Percentiles rank a stretch among this genome's conserved stretches.
phyloP scores from a whole-genome alignment of 2,113 vertebrate species.

The Eptesicus fuscus region DNA sequence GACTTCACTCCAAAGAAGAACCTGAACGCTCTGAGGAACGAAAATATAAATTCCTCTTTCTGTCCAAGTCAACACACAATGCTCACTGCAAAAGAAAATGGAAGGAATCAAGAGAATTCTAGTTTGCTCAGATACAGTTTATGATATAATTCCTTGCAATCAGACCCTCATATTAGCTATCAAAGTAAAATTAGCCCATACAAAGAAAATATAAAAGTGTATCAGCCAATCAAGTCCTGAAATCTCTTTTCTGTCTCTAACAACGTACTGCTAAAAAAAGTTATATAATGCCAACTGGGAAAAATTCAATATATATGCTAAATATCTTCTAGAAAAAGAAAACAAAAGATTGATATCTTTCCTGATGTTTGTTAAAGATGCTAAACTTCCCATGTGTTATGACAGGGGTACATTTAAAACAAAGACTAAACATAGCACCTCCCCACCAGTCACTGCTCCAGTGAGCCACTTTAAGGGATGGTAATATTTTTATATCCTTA shows the following conservation, averaged over 20 bases:
- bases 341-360: neutral
- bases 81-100: slow-evolving; percentile 85
- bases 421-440: neutral
- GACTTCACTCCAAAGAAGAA: slow-evolving; percentile 96
- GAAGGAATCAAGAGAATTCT: neutral
- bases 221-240: neutral
- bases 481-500: neutral
- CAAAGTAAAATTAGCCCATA: neutral
- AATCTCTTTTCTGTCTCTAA: neutral
- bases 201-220: neutral
- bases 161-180: neutral
- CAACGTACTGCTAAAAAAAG: neutral
- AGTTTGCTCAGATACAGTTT: neutral
- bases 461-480: neutral
- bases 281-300: neutral
- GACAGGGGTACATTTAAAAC: slow-evolving; percentile 16
- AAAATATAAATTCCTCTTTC: slow-evolving; percentile 95
- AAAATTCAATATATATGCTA: neutral
- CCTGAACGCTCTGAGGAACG: slow-evolving; percentile 92
- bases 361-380: neutral
- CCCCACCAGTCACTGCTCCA: neutral
- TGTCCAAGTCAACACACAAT: slow-evolving; percentile 94
- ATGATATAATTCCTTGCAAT: slow-evolving; percentile 4
- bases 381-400: neutral
- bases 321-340: slow-evolving; percentile 6